Evolutionary conservation across 2,797 vertebrate genomes (phyloP).

Genomic region (Manis pentadactyla): DNA sequence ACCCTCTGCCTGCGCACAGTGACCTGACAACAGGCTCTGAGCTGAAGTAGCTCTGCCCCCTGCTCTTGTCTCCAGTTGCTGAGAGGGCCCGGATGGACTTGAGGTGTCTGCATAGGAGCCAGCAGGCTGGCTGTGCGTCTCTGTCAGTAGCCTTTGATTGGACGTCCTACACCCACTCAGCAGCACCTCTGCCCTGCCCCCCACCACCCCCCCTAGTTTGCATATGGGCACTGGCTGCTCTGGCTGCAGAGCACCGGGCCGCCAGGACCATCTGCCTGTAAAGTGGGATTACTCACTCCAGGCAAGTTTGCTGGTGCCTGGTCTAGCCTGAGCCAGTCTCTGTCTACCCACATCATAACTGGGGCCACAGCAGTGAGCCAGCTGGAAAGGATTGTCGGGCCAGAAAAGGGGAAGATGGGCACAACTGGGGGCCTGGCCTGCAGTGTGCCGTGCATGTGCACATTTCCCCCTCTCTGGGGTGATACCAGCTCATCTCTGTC

Average conservation of each 20-base stretch:
- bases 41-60: not conserved
- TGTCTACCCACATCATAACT: not conserved
- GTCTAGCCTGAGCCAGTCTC: not conserved
- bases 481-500: not conserved
- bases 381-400: not conserved
- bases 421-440: too few species aligned
- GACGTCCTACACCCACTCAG: not conserved
- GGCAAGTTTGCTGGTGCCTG: not conserved
- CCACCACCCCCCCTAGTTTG: accelerated
- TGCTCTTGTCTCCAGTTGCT: not conserved
- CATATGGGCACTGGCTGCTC: accelerated
- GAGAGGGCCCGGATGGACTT: too few species aligned
- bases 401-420: not conserved
- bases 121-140: too few species aligned
- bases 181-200: too few species aligned
- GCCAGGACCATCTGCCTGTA: too few species aligned
- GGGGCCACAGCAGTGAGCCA: not conserved
- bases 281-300: not conserved
- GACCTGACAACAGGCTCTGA: not conserved
- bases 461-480: not conserved
- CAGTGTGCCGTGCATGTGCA: too few species aligned
- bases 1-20: not conserved
- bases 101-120: not conserved
- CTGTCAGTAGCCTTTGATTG: not conserved
- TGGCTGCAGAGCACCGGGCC: too few species aligned